These are phyloP conservation scores for Coranthus polyacanthus DNA, from an alignment of 2,797 vertebrate species.

Conservation along the genomic window DNA sequence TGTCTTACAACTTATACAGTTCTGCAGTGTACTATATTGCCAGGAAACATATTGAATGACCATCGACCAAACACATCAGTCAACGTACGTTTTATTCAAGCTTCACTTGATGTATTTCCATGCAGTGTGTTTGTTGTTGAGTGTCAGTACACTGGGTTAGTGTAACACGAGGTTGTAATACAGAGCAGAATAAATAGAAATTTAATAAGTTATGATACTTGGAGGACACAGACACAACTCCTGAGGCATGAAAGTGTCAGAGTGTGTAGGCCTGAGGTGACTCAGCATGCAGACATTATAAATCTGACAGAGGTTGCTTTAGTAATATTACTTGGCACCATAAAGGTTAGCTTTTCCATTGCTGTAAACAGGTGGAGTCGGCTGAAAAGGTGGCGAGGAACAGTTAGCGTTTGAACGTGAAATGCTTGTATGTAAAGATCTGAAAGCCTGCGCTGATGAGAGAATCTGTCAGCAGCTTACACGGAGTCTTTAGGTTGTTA, in stretches of 20 bases:
- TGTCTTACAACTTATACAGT: slow-evolving; percentile 15
- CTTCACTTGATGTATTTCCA: background rate
- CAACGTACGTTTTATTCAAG: slow-evolving; percentile 5
- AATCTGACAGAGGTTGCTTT: slow-evolving; percentile 56
- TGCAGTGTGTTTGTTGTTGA: background rate
- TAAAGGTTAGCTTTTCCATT: slow-evolving; percentile 24
- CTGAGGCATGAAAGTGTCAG: slow-evolving; percentile 50
- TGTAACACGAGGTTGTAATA: slow-evolving; percentile 22
- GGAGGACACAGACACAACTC: slow-evolving; percentile 52
- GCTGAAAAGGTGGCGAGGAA: slow-evolving; percentile 1
- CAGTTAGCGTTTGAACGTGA: background rate
- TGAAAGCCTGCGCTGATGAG: background rate
- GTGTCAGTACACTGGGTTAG: background rate
- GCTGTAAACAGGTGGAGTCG: slow-evolving; percentile 26
- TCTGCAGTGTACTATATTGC: slow-evolving; percentile 5
- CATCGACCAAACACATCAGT: slow-evolving; percentile 12
- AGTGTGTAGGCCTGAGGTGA: slow-evolving; percentile 48
- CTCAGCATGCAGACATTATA: slow-evolving; percentile 37
- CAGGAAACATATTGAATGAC: background rate
- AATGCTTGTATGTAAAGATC: background rate
- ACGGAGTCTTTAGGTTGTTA: background rate
- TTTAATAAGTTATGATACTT: slow-evolving; percentile 47
- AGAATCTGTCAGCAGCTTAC: slow-evolving; percentile 1
- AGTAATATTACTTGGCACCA: slow-evolving; percentile 30
- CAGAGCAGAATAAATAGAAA: slow-evolving; percentile 26